Evolutionary conservation across 2,888 invertebrate genomes (phyloP).

Genomic region (Spilosoma lubricipeda): DNA sequence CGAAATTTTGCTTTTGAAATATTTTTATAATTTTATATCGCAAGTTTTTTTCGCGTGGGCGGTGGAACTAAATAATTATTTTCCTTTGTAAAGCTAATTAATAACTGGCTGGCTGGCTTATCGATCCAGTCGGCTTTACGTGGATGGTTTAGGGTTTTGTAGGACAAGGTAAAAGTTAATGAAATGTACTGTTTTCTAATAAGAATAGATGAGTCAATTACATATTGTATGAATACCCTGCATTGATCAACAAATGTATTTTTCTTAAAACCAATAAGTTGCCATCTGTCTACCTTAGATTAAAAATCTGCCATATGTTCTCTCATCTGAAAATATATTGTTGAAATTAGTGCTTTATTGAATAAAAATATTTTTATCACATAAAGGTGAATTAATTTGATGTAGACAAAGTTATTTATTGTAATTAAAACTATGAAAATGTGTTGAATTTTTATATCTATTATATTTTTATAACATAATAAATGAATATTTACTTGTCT

Average conservation of each 20-base stretch:
- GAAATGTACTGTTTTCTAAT: neutral
- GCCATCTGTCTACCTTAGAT: neutral
- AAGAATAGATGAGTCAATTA: neutral
- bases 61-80: neutral
- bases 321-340: too few species aligned
- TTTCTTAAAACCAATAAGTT: neutral
- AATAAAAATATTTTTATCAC: too few species aligned
- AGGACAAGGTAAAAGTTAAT: neutral
- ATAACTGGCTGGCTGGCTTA: slow-evolving; percentile 4
- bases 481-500: too few species aligned
- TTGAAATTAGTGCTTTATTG: neutral
- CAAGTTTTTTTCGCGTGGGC: slow-evolving; percentile 6
- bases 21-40: neutral
- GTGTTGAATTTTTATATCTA: too few species aligned
- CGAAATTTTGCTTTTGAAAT: neutral
- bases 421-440: too few species aligned
- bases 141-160: neutral
- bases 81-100: neutral
- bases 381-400: too few species aligned
- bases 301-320: too few species aligned
- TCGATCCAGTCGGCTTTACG: slow-evolving; percentile 11
- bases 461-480: too few species aligned
- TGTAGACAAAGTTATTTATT: too few species aligned
- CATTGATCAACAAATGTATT: neutral
- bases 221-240: neutral